Percentiles rank a stretch among this genome's conserved stretches.
These are phyloP conservation scores for Hippoglossus hippoglossus DNA, from an alignment of 2,797 vertebrate genomes.

Conservation along the genomic window DNA sequence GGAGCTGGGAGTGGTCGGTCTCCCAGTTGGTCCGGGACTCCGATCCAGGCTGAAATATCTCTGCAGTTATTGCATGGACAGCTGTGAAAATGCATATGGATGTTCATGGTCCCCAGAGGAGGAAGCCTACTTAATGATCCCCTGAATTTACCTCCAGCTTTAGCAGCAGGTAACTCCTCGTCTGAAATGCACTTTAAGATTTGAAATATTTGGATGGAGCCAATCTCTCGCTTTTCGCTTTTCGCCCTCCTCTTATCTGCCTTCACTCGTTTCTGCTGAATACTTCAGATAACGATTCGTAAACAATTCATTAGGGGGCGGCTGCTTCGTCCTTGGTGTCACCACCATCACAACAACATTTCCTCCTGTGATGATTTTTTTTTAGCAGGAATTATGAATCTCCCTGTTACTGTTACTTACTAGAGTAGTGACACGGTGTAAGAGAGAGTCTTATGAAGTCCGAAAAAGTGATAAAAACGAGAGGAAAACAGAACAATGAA, in stretches of 20 bases:
- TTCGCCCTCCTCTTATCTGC: too few relatives aligned
- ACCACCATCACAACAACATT: background rate
- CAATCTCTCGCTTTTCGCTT: too few relatives aligned
- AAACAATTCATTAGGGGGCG: background rate
- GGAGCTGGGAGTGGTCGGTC: too few relatives aligned
- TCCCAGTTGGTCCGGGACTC: too few relatives aligned
- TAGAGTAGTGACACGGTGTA: too few relatives aligned
- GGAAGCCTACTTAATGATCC: background rate
- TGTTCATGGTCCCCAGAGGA: background rate
- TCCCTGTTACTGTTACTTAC: too few relatives aligned
- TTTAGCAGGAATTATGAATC: background rate
- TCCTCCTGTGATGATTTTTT: background rate
- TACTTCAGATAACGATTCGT: background rate
- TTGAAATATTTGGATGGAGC: background rate
- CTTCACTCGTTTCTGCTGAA: background rate
- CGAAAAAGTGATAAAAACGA: conserved; percentile 49
- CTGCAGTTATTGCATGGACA: too few relatives aligned
- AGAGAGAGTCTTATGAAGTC: conserved; percentile 8
- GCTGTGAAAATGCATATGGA: background rate
- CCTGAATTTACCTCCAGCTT: background rate
- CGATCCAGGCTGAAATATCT: background rate
- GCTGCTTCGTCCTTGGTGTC: too few relatives aligned
- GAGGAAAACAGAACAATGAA: conserved; percentile 25
- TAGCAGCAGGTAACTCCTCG: background rate
- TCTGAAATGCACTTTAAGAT: too few relatives aligned